These are phyloP conservation scores for Diuraphis noxia DNA, from an alignment of 1,140 invertebrate genomes.

Conservation along the genomic window DNA sequence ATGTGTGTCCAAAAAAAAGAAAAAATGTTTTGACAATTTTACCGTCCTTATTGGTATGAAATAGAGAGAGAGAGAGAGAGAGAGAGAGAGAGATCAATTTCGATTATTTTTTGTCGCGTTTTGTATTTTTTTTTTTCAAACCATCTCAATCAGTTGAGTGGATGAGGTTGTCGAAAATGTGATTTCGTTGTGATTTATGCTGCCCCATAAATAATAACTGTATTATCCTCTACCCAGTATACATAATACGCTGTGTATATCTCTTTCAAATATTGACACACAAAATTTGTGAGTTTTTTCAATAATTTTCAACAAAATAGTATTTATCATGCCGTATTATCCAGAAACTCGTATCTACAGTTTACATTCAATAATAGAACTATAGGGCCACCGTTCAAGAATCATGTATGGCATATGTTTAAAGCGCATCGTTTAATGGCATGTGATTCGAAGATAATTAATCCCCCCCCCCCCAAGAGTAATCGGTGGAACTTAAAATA, in stretches of 20 bases:
- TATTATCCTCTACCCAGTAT: not conserved
- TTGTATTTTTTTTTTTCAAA: not conserved
- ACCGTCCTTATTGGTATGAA: not conserved
- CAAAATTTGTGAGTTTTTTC: too few relatives aligned
- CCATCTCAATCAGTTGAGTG: not conserved
- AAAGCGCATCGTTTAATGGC: too few relatives aligned
- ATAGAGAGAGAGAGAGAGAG: not conserved
- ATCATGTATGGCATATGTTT: too few relatives aligned
- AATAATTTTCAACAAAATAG: not conserved
- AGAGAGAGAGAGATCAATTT: not conserved
- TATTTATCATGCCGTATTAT: not conserved
- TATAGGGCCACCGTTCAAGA: too few relatives aligned
- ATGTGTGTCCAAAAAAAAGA: not conserved
- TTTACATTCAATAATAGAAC: not conserved
- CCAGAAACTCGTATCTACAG: not conserved
- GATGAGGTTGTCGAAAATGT: not conserved
- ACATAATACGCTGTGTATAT: not conserved
- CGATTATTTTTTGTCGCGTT: not conserved
- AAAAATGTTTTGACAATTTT: slow-evolving; percentile 20
- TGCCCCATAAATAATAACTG: not conserved
- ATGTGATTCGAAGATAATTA: too few relatives aligned
- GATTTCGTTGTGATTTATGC: not conserved
- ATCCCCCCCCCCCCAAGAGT: too few relatives aligned
- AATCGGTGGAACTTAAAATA: too few relatives aligned
- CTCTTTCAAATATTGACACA: not conserved